Evolutionary conservation across 2,888 invertebrate genomes (phyloP).

Genomic region (Phytoseiulus persimilis): DNA sequence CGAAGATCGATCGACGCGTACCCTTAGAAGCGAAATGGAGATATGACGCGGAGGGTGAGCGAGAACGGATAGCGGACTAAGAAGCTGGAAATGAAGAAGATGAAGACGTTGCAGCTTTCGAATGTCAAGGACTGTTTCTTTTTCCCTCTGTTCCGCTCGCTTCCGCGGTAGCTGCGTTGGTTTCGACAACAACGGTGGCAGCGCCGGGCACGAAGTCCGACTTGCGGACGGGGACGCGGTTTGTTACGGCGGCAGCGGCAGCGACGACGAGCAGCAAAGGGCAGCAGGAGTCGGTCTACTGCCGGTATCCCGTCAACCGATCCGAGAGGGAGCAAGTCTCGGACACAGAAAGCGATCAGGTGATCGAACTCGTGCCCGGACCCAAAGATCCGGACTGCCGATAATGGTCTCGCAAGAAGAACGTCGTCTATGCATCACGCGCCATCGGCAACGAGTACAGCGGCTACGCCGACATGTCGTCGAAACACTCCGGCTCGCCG

Average conservation of each 20-base stretch:
- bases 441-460: not conserved
- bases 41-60: not conserved
- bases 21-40: not conserved
- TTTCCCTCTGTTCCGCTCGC: not conserved
- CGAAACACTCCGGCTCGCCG: not conserved
- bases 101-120: not conserved
- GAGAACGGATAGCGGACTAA: not conserved
- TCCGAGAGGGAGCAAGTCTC: not conserved
- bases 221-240: not conserved
- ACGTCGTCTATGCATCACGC: not conserved
- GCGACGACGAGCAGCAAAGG: not conserved
- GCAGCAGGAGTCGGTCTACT: not conserved
- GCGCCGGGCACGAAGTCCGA: not conserved
- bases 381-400: not conserved
- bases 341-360: slow-evolving; percentile 34
- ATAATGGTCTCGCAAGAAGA: not conserved
- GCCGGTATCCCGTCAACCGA: not conserved
- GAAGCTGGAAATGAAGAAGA: not conserved
- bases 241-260: not conserved
- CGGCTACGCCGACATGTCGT: not conserved
- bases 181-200: not conserved
- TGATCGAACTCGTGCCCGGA: slow-evolving; percentile 33
- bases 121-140: not conserved
- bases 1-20: not conserved
- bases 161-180: not conserved